Evolutionary conservation across 2,113 vertebrate genomes (phyloP).

Genomic region (Cheirogaleus medius): DNA sequence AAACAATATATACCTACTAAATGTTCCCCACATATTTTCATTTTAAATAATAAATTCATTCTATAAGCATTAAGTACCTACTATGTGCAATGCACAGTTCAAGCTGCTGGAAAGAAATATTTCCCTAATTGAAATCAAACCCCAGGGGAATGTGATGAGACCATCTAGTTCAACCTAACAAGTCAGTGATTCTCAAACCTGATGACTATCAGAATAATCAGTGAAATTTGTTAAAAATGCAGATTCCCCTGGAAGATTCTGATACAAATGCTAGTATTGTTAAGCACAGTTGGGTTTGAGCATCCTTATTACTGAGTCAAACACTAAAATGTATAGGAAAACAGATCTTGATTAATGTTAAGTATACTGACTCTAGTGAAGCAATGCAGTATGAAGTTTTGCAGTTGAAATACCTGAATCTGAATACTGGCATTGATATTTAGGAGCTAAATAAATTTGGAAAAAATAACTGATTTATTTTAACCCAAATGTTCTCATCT

Average conservation of each 20-base stretch:
- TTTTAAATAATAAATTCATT: slow-evolving; percentile 35
- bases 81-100: background rate
- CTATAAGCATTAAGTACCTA: background rate
- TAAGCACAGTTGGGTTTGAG: background rate
- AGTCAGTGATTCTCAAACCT: background rate
- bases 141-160: background rate
- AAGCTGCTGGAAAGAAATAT: background rate
- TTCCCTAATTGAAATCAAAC: background rate
- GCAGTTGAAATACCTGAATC: background rate
- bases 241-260: background rate
- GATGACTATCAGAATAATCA: background rate
- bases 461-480: background rate
- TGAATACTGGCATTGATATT: slow-evolving; percentile 17
- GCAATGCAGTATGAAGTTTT: background rate
- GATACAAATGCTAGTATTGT: background rate
- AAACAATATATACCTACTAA: background rate
- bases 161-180: background rate
- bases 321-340: slow-evolving; percentile 12
- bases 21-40: background rate
- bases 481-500: background rate
- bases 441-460: background rate
- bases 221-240: background rate
- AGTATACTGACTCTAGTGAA: background rate
- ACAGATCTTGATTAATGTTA: background rate
- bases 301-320: background rate